Evolutionary conservation across 2,888 invertebrate genomes (phyloP).

Genomic region (Iselma pallidipennis): DNA sequence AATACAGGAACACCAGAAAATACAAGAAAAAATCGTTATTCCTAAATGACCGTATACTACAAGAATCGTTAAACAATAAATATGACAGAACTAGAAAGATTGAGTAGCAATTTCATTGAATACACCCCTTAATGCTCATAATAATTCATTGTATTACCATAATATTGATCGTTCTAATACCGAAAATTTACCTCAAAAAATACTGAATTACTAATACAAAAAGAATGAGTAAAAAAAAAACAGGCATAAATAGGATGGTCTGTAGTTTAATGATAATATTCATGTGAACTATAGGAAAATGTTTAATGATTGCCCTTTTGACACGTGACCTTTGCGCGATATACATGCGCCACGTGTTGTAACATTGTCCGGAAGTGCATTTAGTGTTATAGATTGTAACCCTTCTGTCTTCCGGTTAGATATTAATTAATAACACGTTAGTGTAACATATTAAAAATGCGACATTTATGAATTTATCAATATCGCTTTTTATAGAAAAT

Average conservation of each 20-base stretch:
- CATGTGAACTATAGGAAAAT: constrained; percentile 25
- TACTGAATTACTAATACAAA: too few species aligned
- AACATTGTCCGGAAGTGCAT: constrained; percentile 20
- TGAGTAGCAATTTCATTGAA: too few species aligned
- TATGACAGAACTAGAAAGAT: not conserved
- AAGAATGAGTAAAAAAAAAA: not conserved
- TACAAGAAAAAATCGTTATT: not conserved
- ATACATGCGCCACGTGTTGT: constrained; percentile 33
- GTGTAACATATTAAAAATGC: too few species aligned
- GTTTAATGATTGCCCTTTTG: constrained; percentile 41
- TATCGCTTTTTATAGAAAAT: too few species aligned
- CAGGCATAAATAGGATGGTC: not conserved
- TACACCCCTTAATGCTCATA: too few species aligned
- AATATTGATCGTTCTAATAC: constrained; percentile 6
- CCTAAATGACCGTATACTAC: too few species aligned
- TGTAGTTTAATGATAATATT: constrained; percentile 9
- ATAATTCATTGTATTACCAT: too few species aligned
- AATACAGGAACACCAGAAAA: not conserved
- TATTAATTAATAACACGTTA: constrained; percentile 20
- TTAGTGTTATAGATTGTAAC: constrained; percentile 15
- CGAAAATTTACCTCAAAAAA: not conserved
- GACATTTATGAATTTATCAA: too few species aligned
- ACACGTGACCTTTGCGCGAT: constrained; percentile 42
- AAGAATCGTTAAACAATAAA: not conserved
- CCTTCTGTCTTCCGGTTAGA: constrained; percentile 14